Evolutionary conservation across 2,888 invertebrate genomes (phyloP), one percentile per base, ranked within the genome.

Genomic region (Mesorhabditis belari): DNA sequence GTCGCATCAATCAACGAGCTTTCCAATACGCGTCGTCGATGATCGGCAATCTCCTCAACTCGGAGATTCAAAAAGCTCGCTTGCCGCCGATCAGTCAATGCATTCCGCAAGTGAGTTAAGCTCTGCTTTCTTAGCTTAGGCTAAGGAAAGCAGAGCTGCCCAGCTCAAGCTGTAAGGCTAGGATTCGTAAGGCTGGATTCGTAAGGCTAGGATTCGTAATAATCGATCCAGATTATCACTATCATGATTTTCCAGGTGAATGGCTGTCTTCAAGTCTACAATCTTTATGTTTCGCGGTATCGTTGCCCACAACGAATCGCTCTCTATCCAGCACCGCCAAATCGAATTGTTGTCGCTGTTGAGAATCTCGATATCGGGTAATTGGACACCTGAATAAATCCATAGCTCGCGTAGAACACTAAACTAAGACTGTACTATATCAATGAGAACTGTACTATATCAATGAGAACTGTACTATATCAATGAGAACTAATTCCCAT

Each of bases 281-380:
- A 78, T 54, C 63, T 77, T 19, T 78, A 76, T 64, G 77, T 78
- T 26, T 74, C 75, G 23, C 65, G 78, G 0, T 78, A 75, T 59
- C 59, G 78, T 23, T 77, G 77, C 58, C 78, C 78, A 5, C 74
- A 75, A 53, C 59, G 77, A 17, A 70, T 78, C 21, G 72, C 70
- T 29, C 60, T 78, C 44, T 78, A 78, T 61, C 78, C 78, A 19
- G 75, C 77, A 1, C 62, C 75, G 23, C 77, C 78, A 49, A 78
- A 78, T 61, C 65, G 70, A 60, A 63, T 78, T 49, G 74, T 77
- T 19, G 58, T 78, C 1, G 69, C 70, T 50, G 77, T 78, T 2
- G 71, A 78, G 59, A 78, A 78, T 61, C 61, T 78, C 17, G 78
- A 78, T 54, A 66, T 78, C 26, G 78, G 77, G 76, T 76, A 19